These are phyloP conservation scores for Odiellus spinosus DNA, from an alignment of 2,888 invertebrate species.

Conservation along the genomic window DNA sequence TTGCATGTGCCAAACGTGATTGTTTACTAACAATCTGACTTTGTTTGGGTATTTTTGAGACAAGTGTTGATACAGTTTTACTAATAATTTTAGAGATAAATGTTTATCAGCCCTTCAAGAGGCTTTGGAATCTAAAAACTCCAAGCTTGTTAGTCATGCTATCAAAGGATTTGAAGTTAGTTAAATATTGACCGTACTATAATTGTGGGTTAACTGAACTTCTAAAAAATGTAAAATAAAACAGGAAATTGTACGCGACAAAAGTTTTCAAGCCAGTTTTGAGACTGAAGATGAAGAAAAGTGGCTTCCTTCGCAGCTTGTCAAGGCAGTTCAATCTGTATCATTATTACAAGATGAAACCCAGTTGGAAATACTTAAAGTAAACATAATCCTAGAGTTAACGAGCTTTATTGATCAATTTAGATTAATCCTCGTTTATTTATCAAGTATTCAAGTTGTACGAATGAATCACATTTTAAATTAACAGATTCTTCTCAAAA, in stretches of 20 bases:
- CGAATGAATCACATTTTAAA: no score
- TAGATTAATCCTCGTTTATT: no score
- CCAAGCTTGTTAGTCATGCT: constrained; percentile 64
- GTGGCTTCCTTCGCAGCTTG: constrained; percentile 80
- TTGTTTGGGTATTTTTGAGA: not conserved
- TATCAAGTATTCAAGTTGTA: no score
- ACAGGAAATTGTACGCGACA: constrained; percentile 53
- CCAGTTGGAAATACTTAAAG: constrained; percentile 52
- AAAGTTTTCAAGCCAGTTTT: constrained; percentile 66
- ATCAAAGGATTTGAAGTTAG: constrained; percentile 78
- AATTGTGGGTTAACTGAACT: not conserved
- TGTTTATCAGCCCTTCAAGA: constrained; percentile 72
- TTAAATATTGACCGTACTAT: not conserved
- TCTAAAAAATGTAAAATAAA: not conserved
- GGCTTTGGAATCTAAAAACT: constrained; percentile 70
- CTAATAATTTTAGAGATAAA: constrained; percentile 38
- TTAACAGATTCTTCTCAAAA: constrained; percentile 55
- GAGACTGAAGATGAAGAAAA: constrained; percentile 82
- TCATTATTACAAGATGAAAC: constrained; percentile 68
- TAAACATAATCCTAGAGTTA: constrained; percentile 25
- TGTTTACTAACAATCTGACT: no score
- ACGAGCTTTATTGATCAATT: no score
- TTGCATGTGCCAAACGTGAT: no score
- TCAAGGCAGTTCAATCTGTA: constrained; percentile 66
- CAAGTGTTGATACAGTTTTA: not conserved